phyloP scores from a whole-genome alignment of 2,888 invertebrate genomes.

The Melinopterus prodromus region DNA sequence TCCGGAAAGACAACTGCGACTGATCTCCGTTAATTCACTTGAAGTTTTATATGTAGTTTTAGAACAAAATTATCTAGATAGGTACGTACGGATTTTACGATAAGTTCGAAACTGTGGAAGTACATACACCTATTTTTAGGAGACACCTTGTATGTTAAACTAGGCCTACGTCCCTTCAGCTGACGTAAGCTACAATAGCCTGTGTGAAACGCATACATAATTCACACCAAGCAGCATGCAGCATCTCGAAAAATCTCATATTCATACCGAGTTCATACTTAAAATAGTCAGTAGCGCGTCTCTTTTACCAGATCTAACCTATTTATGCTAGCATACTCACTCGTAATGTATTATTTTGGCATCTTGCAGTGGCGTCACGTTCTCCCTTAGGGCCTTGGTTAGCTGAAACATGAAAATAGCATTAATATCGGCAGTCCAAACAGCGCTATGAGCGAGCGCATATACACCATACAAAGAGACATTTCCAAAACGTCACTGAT shows the following conservation, averaged over 20 bases:
- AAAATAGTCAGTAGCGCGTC: not conserved
- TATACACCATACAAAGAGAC: not conserved
- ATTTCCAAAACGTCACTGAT: not conserved
- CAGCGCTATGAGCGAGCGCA: not conserved
- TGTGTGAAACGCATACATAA: not conserved
- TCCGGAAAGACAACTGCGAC: too few relatives aligned
- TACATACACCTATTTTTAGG: too few relatives aligned
- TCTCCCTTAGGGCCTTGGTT: constrained; percentile 36
- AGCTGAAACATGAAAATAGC: constrained; percentile 38
- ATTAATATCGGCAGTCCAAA: constrained; percentile 33
- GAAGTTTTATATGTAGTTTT: too few relatives aligned
- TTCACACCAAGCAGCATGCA: not conserved
- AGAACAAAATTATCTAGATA: too few relatives aligned
- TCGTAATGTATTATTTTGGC: constrained; percentile 37
- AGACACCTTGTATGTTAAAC: too few relatives aligned
- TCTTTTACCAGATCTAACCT: not conserved
- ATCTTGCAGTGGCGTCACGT: constrained; percentile 38
- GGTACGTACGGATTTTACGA: too few relatives aligned
- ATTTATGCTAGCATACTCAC: constrained; percentile 31
- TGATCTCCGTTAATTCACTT: too few relatives aligned
- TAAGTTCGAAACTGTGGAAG: too few relatives aligned
- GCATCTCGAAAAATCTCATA: not conserved
- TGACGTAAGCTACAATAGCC: constrained; percentile 8
- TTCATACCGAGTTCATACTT: constrained; percentile 5
- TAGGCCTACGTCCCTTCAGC: too few relatives aligned